Percentiles rank a stretch among this genome's conserved stretches.
Evolutionary conservation across 2,797 vertebrate genomes (phyloP).

Genomic region (Aselliscus stoliczkanus): DNA sequence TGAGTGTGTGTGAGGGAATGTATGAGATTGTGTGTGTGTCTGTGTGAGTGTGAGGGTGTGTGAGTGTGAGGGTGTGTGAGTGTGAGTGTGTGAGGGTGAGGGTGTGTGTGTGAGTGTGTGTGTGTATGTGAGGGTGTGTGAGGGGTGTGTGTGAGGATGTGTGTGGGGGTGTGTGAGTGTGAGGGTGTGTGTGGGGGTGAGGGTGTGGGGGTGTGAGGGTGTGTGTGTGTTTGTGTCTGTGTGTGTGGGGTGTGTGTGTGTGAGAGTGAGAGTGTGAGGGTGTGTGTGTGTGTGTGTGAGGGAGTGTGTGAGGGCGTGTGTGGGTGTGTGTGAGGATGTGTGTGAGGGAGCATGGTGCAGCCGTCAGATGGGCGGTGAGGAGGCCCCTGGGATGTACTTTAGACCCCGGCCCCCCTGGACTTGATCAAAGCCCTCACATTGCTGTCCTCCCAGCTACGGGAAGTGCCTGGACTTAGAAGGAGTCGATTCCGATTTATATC

Average conservation of each 20-base stretch:
- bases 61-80: fast-evolving
- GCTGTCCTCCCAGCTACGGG: background rate
- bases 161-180: no score
- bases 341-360: fast-evolving
- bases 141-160: fast-evolving
- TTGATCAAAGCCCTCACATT: background rate
- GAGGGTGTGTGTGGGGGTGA: background rate
- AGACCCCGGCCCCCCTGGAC: background rate
- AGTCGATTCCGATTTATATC: background rate
- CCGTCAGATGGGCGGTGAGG: background rate
- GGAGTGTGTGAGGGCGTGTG: background rate
- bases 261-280: background rate
- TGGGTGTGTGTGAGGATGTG: background rate
- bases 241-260: no score
- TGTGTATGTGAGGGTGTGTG: no score
- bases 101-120: background rate
- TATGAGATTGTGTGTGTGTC: fast-evolving
- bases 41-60: background rate
- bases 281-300: background rate
- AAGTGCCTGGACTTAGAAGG: background rate
- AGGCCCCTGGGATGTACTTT: background rate
- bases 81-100: no score
- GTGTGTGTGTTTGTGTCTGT: no score
- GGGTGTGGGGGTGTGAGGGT: background rate
- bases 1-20: fast-evolving